Base-by-base conservation (phyloP, 2,797 vertebrate species). In the Holocentrus rufus region DNA sequence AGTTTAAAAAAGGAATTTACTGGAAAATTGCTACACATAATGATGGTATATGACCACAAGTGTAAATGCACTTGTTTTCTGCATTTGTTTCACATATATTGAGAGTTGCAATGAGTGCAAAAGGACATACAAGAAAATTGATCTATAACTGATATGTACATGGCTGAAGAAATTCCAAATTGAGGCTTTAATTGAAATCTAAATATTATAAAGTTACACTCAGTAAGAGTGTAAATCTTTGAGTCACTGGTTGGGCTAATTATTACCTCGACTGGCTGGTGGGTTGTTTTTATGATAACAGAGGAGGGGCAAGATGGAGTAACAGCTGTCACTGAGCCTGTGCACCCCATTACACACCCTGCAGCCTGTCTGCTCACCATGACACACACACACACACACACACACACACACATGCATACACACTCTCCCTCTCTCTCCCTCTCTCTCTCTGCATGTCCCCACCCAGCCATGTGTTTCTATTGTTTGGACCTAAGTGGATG, bases 391-490 rank as follows among this genome's bases (percentile, higher is more conserved):
- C 74, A 69, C 61, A 59, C 69, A 65, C 54, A 59, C 60, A 60
- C n/a, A n/a, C n/a, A 42, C 59, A 57, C 64, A 56, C 47, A 57
- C 64, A 58, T 53, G 25, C 57, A 76, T 50, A 57, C 61, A 57
- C 67, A 70, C 58, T 30, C 67, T 52, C 58, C 77, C 66, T 57
- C 22, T 62, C 11, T 58, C 65, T 1, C 68, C 7, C 70, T 50
- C 78, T 1, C 72, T 5, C 81, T 23, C 69, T 52, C 72, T 74
- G 30, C 69, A 71, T 62, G 60, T 55, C 84, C 81, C 80, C 85
- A 89, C 85, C 89, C 87, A 75, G 57, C 83, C 88, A 92, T 92
- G 89, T 92, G 91, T 86, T 81, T 83, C 91, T 83, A 87, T 93
- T 93, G 93, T 93, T 88, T 89, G 58, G 80, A 64, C 70, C 74